Percentiles rank a stretch among this genome's conserved stretches.
These are phyloP conservation scores for Microcebus tavaratra DNA, from an alignment of 2,113 vertebrate genomes.

Conservation along the genomic window DNA sequence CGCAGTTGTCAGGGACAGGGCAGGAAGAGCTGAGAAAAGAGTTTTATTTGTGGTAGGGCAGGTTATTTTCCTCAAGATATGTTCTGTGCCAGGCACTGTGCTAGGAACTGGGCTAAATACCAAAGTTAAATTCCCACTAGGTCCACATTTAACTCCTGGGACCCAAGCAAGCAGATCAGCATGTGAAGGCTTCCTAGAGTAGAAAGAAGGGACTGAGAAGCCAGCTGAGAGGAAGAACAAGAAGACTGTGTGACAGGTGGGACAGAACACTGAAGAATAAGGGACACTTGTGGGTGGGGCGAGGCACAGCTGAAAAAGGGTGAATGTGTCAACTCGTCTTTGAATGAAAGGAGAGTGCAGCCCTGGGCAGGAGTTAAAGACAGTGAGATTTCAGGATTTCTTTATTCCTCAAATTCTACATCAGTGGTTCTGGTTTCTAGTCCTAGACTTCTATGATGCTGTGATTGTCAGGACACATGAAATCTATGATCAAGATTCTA, in stretches of 20 bases:
- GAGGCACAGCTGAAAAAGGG: not conserved
- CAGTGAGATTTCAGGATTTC: not conserved
- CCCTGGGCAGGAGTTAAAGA: not conserved
- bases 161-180: not conserved
- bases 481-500: not conserved
- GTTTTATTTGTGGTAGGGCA: not conserved
- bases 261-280: not conserved
- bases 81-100: not conserved
- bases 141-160: not conserved
- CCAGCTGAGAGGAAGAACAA: not conserved
- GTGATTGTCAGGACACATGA: not conserved
- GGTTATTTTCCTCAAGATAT: not conserved
- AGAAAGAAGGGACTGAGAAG: not conserved
- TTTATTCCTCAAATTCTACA: not conserved
- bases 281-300: accelerated
- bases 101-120: not conserved
- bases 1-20: accelerated
- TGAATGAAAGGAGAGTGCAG: not conserved
- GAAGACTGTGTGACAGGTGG: not conserved
- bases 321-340: not conserved
- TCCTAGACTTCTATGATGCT: not conserved
- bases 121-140: conserved; percentile 5
- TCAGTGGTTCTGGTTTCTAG: not conserved
- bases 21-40: not conserved
- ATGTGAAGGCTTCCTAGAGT: not conserved